Evolutionary conservation across 2,113 vertebrate genomes (phyloP).

Genomic region (Ptychochromis oligacanthus): DNA sequence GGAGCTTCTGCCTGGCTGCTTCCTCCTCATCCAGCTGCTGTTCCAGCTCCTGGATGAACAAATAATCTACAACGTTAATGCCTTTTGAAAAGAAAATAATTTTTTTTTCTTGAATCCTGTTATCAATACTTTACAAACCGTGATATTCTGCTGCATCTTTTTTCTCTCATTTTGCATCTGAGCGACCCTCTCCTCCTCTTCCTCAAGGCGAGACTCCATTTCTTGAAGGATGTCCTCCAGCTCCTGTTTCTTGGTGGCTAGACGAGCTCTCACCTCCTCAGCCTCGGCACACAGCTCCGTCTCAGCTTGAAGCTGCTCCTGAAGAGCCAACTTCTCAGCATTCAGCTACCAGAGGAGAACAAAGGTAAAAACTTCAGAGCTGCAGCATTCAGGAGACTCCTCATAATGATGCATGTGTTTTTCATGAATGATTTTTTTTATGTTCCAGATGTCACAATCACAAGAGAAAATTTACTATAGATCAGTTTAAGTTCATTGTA

Average conservation of each 20-base stretch:
- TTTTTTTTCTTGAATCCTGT: background rate
- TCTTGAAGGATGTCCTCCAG: constrained; percentile 96
- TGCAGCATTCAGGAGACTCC: background rate
- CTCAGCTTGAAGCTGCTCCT: constrained; percentile 98
- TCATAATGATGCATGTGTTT: background rate
- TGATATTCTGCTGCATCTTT: constrained; percentile 98
- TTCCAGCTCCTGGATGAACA: constrained; percentile 87
- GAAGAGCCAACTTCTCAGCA: constrained; percentile 91
- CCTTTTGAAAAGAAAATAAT: background rate
- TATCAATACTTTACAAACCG: constrained; percentile 71
- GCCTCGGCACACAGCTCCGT: constrained; percentile 95
- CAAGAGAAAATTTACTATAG: background rate
- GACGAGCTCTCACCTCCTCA: constrained; percentile 92
- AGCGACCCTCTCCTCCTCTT: constrained; percentile 91
- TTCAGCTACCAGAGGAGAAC: constrained; percentile 77
- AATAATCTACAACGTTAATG: background rate
- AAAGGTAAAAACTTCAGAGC: background rate
- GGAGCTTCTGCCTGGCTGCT: constrained; percentile 92
- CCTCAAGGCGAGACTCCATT: constrained; percentile 93
- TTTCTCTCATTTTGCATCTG: constrained; percentile 89
- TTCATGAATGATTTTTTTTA: background rate
- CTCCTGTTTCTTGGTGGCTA: constrained; percentile 93
- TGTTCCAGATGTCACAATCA: background rate
- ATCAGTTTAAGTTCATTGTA: background rate
- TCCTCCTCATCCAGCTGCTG: constrained; percentile 97